Conservation (phyloP, 2,888 invertebrate genomes). For the Dioctria linearis region DNA sequence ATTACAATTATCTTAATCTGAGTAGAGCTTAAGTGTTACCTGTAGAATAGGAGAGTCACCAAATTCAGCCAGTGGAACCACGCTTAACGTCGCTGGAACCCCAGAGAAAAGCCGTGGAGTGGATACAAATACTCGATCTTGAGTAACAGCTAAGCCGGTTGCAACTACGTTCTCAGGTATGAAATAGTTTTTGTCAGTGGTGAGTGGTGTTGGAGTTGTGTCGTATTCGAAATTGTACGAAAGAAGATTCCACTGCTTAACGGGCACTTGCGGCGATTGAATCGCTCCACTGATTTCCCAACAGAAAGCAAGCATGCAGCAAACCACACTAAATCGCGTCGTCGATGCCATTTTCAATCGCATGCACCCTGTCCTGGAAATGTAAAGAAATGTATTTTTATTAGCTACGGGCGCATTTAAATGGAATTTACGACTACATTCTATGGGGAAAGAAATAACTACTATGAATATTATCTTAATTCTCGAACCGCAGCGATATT, state of each 20-base stretch:
- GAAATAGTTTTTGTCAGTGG: slow-evolving; percentile 71
- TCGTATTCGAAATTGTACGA: slow-evolving; percentile 79
- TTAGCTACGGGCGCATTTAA: not conserved
- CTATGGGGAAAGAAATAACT: not conserved
- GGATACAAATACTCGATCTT: slow-evolving; percentile 82
- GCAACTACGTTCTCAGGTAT: slow-evolving; percentile 81
- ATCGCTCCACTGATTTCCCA: slow-evolving; percentile 57
- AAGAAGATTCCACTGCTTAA: slow-evolving; percentile 80
- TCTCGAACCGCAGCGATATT: not conserved
- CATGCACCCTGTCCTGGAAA: slow-evolving; percentile 16
- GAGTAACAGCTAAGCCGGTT: slow-evolving; percentile 82
- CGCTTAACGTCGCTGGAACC: slow-evolving; percentile 82
- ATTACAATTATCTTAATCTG: not conserved
- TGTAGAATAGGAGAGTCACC: slow-evolving; percentile 81
- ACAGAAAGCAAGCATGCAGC: slow-evolving; percentile 57
- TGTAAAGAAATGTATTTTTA: slow-evolving; percentile 30
- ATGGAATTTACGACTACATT: not conserved
- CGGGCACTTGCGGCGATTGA: slow-evolving; percentile 73
- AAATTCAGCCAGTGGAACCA: slow-evolving; percentile 77
- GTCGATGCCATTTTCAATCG: not conserved
- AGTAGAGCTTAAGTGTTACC: slow-evolving; percentile 67
- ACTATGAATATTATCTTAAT: not conserved
- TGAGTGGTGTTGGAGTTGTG: slow-evolving; percentile 68
- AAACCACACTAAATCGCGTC: slow-evolving; percentile 43
- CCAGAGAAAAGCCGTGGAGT: slow-evolving; percentile 83